phyloP scores from a whole-genome alignment of 2,888 invertebrate species.

The Folsomia candida region DNA sequence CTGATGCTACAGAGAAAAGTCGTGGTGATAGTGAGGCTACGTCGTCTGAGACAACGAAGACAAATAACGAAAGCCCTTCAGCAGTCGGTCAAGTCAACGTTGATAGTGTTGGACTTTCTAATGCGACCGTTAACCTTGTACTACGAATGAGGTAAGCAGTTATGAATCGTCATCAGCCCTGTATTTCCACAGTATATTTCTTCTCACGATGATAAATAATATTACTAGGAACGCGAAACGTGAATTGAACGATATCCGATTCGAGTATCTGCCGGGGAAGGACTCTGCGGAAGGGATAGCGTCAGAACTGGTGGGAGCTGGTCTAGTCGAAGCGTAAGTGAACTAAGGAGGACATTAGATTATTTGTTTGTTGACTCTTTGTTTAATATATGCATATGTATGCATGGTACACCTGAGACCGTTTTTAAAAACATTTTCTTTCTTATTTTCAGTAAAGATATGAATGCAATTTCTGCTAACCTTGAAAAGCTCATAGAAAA shows the following conservation, averaged over 20 bases:
- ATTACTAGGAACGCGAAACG: constrained; percentile 68
- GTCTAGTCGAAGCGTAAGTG: constrained; percentile 92
- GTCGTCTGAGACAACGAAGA: constrained; percentile 12
- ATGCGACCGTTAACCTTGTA: constrained; percentile 71
- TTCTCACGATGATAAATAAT: neutral
- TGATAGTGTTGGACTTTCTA: constrained; percentile 1
- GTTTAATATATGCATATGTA: too few species aligned
- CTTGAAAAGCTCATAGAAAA: constrained; percentile 84
- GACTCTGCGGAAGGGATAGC: constrained; percentile 91
- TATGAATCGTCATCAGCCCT: too few species aligned
- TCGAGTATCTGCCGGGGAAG: constrained; percentile 88
- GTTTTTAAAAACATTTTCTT: too few species aligned
- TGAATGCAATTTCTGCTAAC: constrained; percentile 86
- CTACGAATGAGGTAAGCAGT: constrained; percentile 71
- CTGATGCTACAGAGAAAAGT: constrained; percentile 26
- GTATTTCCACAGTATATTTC: neutral
- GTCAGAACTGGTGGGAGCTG: constrained; percentile 88
- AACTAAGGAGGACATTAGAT: too few species aligned
- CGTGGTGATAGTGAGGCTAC: constrained; percentile 28
- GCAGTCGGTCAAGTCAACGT: neutral
- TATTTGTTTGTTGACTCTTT: too few species aligned
- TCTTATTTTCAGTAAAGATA: constrained; percentile 82
- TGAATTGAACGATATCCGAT: constrained; percentile 95
- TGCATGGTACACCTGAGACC: too few species aligned
- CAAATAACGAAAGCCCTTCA: constrained; percentile 18